These are phyloP conservation scores for Ypsolopha sequella DNA, from an alignment of 2,888 invertebrate species.

Conservation along the genomic window DNA sequence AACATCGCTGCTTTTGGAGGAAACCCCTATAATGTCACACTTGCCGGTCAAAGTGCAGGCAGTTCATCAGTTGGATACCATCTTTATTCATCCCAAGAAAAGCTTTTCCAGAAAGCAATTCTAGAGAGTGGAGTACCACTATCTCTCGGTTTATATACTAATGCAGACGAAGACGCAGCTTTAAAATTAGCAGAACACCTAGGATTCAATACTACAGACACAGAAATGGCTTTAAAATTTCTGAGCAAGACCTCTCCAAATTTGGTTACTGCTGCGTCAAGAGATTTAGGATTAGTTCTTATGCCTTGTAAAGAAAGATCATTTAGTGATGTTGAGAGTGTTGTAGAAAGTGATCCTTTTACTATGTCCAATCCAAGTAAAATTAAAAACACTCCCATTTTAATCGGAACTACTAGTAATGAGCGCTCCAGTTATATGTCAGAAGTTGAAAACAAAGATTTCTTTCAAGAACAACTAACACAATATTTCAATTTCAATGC, in stretches of 20 bases:
- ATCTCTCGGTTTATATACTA: constrained; percentile 14
- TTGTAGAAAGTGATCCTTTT: neutral
- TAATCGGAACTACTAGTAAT: neutral
- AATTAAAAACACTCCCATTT: neutral
- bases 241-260: neutral
- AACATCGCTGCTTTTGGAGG: constrained; percentile 56
- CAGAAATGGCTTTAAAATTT: neutral
- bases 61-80: constrained; percentile 46
- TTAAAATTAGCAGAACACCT: neutral
- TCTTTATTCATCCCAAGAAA: constrained; percentile 44
- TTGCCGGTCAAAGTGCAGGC: constrained; percentile 52
- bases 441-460: neutral
- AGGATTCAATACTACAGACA: neutral
- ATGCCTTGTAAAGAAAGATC: constrained; percentile 1
- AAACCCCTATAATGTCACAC: constrained; percentile 51
- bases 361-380: neutral
- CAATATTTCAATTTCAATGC: constrained; percentile 31
- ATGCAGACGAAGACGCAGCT: neutral
- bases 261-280: neutral
- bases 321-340: constrained; percentile 1
- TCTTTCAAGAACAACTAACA: neutral
- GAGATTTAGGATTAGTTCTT: neutral
- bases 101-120: constrained; percentile 49
- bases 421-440: neutral
- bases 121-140: constrained; percentile 53